Base-by-base conservation (phyloP, 1,140 invertebrate species). In the Orius insidiosus region DNA sequence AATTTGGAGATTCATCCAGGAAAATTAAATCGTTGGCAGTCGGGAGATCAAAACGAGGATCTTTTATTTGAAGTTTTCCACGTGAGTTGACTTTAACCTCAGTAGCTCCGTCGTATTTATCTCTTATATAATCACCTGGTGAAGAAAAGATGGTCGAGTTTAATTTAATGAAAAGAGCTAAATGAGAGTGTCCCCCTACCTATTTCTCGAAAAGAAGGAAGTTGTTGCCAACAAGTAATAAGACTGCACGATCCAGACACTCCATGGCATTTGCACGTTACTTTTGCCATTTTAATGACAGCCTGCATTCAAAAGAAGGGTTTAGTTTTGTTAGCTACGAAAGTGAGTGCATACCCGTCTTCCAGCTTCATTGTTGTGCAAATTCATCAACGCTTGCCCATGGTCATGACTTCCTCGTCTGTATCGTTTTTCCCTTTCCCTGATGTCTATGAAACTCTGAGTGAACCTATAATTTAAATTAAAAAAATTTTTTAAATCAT, bases 301-400 rank as follows among this genome's bases (percentile, higher is more conserved):
- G 87, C 84, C 85, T 93, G 64, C 32, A 66, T 70, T 56, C 51
- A 59, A 35, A 45, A 15, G 14, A 19, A 32, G 8, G 5, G 11
- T 31, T 11, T 32, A 33, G 5, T 19, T 43, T 18, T 16, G 13
- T 16, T 7, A 30, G n/a, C n/a, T 15, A n/a, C 14, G 11, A 18
- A 18, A 18, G 13, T 13, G 42, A n/a, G 16, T 38, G 68, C 76
- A 75, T 71, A 90, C 87, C 72, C 85, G 71, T 60, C 88, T 67
- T 7, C 90, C 89, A 32, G 86, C 89, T 61, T 94, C 86, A 60
- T 94, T 94, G 63, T 95, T 95, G 60, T 93, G 88, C 15, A 92
- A 66, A 68, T 93, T 92, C 85, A 94, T 93, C 39, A 93, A 67
- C 53, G 79, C 78, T 30, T 82, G 63, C 1, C 81, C 86, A 57